These are phyloP conservation scores for Pyralis farinalis DNA, from an alignment of 2,888 invertebrate species.

Conservation along the genomic window DNA sequence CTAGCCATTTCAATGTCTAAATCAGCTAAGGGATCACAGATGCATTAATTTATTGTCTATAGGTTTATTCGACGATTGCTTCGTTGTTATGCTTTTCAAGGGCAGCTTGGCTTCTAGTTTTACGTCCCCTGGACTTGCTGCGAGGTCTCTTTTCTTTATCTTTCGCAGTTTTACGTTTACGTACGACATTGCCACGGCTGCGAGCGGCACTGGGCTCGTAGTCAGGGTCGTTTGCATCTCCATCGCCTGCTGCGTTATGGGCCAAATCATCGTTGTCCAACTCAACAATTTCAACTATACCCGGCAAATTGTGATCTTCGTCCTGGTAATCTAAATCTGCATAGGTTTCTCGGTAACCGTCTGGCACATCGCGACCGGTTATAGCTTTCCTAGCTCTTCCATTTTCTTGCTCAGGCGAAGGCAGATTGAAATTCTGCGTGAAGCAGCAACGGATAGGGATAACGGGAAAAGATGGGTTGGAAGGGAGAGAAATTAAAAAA, in stretches of 20 bases:
- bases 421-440: constrained; percentile 75
- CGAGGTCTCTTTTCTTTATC: constrained; percentile 57
- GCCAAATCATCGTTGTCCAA: constrained; percentile 39
- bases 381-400: constrained; percentile 41
- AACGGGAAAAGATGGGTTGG: constrained; percentile 62
- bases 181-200: constrained; percentile 56
- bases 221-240: constrained; percentile 54
- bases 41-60: constrained; percentile 31
- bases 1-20: constrained; percentile 36
- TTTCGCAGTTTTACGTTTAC: constrained; percentile 59
- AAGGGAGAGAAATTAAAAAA: constrained; percentile 75
- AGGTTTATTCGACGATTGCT: constrained; percentile 53
- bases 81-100: constrained; percentile 41
- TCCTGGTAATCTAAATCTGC: constrained; percentile 59
- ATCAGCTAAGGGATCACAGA: constrained; percentile 58
- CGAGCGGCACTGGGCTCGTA: constrained; percentile 60
- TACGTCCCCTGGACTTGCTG: constrained; percentile 64
- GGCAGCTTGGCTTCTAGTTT: constrained; percentile 64
- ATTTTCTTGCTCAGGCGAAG: constrained; percentile 54
- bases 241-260: constrained; percentile 33
- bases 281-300: constrained; percentile 63
- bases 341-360: constrained; percentile 49
- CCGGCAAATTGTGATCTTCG: constrained; percentile 39
- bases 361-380: constrained; percentile 49
- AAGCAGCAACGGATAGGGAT: constrained; percentile 59